Evolutionary conservation across 2,113 vertebrate genomes (phyloP), one percentile per base, ranked within the genome.

Genomic region (Forbesichthys papilliferus): DNA sequence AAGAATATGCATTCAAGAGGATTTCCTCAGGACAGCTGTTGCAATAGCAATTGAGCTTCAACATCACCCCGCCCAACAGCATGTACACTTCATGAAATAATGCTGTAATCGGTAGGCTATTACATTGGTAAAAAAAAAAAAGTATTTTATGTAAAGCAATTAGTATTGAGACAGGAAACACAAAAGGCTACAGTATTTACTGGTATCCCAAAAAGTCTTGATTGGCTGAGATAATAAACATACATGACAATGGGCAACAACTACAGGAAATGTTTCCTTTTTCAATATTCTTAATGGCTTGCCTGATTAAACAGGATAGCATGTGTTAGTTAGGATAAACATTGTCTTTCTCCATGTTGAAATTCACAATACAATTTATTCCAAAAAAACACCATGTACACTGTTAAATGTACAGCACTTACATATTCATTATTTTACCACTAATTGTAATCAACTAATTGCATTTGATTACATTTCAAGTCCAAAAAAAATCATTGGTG

Each of bases 21-120:
- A 92, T 90, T 88, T 92, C 91, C 90, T 86, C 62, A 65, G 47
- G 60, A 77, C 73, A 80, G 68, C 71, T 33, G 54, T 20, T 81
- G 74, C 67, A 78, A 54, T 70, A 84, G 72, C 69, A 69, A 64
- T 81, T 54, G n/a, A 49, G 27, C 60, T 53, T 56, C 54, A 27
- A 69, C 63, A 20, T 82, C 73, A 69, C 68, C 36, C 51, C 62
- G 62, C 47, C 58, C 48, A 18, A 52, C 16, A 57, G 13, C 53
- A 48, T 11, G 66, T 0, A 33, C 46, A n/a, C 14, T 1, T 10
- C 13, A 6, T 33, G 36, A 42, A 42, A 42, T 5, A 27, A 27
- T 27, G 27, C 27, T 27, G 27, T 27, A 3, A 27, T 27, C 2
- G 27, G 27, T 27, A 27, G 36, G 5, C 5, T 8, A 42, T 42